These are phyloP conservation scores for Schlechtendalia chinensis DNA, from an alignment of 1,140 invertebrate genomes.

Conservation along the genomic window DNA sequence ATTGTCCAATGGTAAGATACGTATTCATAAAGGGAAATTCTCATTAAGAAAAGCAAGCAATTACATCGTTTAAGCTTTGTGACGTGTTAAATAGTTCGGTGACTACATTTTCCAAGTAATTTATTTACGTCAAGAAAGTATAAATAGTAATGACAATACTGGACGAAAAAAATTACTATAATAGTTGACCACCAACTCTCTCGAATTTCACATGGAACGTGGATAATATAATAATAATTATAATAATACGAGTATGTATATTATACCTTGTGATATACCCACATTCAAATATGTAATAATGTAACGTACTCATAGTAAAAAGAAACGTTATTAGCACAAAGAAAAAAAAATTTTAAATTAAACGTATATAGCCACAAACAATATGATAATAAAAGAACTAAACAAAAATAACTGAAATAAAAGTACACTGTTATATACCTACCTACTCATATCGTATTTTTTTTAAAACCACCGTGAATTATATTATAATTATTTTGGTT, in stretches of 20 bases:
- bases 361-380: neutral
- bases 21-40: conserved; percentile 24
- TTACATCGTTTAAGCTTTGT: neutral
- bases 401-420: neutral
- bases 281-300: neutral
- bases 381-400: neutral
- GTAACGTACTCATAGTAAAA: neutral
- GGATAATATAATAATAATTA: neutral
- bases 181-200: conserved; percentile 7
- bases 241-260: too few relatives aligned
- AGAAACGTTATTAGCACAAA: neutral
- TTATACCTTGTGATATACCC: neutral
- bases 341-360: neutral
- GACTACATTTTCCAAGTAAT: neutral
- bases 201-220: neutral
- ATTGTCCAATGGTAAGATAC: neutral
- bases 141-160: neutral
- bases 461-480: neutral
- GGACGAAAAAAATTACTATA: neutral
- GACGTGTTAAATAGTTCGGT: conserved; percentile 1
- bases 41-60: neutral
- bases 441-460: neutral
- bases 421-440: neutral
- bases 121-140: conserved; percentile 30
- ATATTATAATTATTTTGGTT: neutral